These are phyloP conservation scores for Zootermopsis nevadensis DNA, from an alignment of 2,888 invertebrate genomes.

Conservation along the genomic window DNA sequence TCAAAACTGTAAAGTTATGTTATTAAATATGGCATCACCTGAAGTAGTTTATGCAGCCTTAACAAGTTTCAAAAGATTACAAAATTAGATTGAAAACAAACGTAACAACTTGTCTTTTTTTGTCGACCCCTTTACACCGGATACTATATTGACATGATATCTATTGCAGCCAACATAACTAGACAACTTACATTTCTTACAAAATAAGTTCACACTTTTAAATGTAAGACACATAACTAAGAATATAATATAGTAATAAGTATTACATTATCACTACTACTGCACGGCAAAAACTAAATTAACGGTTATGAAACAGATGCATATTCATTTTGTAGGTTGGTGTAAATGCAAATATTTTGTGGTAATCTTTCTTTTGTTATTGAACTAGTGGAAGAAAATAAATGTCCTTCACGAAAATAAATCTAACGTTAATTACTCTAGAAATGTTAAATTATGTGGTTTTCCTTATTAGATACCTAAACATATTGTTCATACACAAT, in stretches of 20 bases:
- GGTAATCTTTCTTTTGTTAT: slow-evolving; percentile 1
- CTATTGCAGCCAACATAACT: slow-evolving; percentile 20
- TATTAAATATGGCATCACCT: not conserved
- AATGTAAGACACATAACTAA: too few relatives aligned
- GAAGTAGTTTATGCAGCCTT: not conserved
- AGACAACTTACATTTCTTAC: not conserved
- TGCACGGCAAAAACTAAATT: not conserved
- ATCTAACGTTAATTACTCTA: not conserved
- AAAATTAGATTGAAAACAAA: slow-evolving; percentile 35
- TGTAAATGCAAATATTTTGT: not conserved
- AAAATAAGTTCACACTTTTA: not conserved
- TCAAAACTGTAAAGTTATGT: not conserved
- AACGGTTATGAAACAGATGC: not conserved
- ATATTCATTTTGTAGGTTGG: not conserved
- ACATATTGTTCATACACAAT: not conserved
- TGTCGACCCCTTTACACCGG: slow-evolving; percentile 40
- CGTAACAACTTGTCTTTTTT: slow-evolving; percentile 39
- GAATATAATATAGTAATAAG: not conserved
- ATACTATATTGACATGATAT: slow-evolving; percentile 36
- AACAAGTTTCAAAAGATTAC: not conserved
- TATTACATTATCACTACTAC: not conserved
- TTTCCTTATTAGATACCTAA: too few relatives aligned
- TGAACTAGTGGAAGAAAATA: not conserved
- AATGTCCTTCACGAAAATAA: not conserved
- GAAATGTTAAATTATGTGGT: too few relatives aligned